Base-by-base conservation (phyloP, 2,113 vertebrate genomes). In the Colossoma macropomum region DNA sequence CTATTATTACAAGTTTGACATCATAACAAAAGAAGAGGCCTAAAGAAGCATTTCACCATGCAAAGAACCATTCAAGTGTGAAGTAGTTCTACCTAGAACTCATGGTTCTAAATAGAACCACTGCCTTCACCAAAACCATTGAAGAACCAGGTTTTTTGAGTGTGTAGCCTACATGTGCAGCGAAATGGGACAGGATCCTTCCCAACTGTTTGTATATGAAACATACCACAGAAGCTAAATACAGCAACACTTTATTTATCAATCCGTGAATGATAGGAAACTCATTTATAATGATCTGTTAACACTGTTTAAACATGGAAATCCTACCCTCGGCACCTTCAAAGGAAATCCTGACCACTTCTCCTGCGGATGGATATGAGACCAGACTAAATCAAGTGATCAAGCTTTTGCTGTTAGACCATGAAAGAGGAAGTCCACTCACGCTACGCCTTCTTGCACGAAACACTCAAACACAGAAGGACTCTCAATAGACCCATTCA, bases 231-330 rank as follows among this genome's bases (percentile, higher is more conserved):
- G 4, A 27, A 78, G 68, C 28, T 52, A 21, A 56, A 41, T 69
- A 54, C 50, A 19, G 19, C 10, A 28, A 34, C 12, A 17, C 15
- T 45, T 45, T 45, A 45, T 45, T 45, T 45, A 52, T 38, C n/a
- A 54, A 3, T 38, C n/a, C 52, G 1, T 69, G 30, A 69, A 45
- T 15, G 23, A 41, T 71, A 41, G 52, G n/a, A 59, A 41, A 71
- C 54, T 59, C 4, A 70, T 71, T 70, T 59, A 59, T 80, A 38
- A 80, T 56, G 66, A 59, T 41, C 78, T 59, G 48, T 70, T 80
- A 80, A 70, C 65, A 80, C 48, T 38, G 16, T 9, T 25, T 16
- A 79, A 79, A 56, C 23, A 15, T 41, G 50, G 50, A 79, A 71
- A 80, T 80, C 66, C 78, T 70, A 10, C 52, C 32, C n/a, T 80